A percentile compares a stretch with the other conserved stretches of the same genome.
phyloP scores from a whole-genome alignment of 1,140 invertebrate genomes.

The Macrosteles quadrilineatus region DNA sequence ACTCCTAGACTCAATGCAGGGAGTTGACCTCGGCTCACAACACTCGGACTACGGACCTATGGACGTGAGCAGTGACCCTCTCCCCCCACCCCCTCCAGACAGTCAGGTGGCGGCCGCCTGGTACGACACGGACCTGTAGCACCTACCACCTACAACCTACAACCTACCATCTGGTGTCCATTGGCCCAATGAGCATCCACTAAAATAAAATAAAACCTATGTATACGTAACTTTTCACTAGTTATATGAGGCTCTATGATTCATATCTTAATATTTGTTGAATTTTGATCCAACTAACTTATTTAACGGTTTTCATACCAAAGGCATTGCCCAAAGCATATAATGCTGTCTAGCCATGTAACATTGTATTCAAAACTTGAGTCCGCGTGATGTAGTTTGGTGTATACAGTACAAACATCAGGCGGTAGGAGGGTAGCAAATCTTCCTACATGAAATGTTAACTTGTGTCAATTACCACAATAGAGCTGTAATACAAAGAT shows the following conservation, averaged over 20 bases:
- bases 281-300: neutral
- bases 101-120: constrained; percentile 89
- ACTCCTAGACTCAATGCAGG: constrained; percentile 96
- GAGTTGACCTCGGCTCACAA: constrained; percentile 82
- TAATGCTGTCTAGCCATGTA: too few species aligned
- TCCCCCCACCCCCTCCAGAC: constrained; percentile 80
- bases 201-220: neutral
- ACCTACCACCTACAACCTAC: neutral
- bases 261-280: neutral
- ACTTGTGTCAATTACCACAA: too few species aligned
- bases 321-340: neutral
- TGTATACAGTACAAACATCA: too few species aligned
- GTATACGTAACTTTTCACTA: neutral
- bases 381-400: too few species aligned
- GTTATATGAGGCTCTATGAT: neutral
- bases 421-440: too few species aligned
- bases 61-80: constrained; percentile 75
- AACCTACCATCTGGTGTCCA: neutral
- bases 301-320: neutral
- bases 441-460: too few species aligned
- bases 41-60: constrained; percentile 73
- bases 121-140: constrained; percentile 95
- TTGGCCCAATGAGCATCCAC: neutral
- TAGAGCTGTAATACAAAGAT: too few species aligned
- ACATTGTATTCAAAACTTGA: too few species aligned